Conservation (phyloP, 2,797 vertebrate genomes). For the Gymnocypris eckloni region DNA sequence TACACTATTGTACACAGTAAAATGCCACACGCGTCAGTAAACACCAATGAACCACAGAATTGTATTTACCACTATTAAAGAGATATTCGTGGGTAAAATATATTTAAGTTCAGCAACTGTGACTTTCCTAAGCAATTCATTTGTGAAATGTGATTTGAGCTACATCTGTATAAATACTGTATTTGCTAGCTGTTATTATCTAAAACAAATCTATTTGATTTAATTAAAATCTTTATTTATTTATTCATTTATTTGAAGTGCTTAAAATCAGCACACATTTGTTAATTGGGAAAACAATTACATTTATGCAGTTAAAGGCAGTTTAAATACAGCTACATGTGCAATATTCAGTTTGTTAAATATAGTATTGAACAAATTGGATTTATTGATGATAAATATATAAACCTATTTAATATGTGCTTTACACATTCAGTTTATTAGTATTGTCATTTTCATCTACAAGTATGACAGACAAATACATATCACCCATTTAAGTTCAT, state of each 20-base stretch:
- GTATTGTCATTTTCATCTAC: too few species aligned
- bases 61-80: not conserved
- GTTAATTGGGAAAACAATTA: not conserved
- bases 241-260: not conserved
- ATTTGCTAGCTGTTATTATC: not conserved
- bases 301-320: not conserved
- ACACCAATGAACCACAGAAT: not conserved
- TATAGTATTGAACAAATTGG: not conserved
- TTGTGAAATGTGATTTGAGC: not conserved
- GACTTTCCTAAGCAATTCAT: not conserved
- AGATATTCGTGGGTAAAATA: not conserved
- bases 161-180: too few species aligned
- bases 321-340: not conserved
- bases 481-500: too few species aligned
- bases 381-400: not conserved
- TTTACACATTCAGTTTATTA: too few species aligned
- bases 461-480: too few species aligned
- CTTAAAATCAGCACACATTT: not conserved
- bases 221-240: not conserved
- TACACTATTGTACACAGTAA: not conserved
- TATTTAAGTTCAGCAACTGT: not conserved
- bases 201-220: not conserved
- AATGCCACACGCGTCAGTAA: not conserved
- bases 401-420: not conserved
- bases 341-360: not conserved